These are phyloP conservation scores for Dendrolimus punctatus DNA, from an alignment of 1,140 invertebrate genomes.

Conservation along the genomic window DNA sequence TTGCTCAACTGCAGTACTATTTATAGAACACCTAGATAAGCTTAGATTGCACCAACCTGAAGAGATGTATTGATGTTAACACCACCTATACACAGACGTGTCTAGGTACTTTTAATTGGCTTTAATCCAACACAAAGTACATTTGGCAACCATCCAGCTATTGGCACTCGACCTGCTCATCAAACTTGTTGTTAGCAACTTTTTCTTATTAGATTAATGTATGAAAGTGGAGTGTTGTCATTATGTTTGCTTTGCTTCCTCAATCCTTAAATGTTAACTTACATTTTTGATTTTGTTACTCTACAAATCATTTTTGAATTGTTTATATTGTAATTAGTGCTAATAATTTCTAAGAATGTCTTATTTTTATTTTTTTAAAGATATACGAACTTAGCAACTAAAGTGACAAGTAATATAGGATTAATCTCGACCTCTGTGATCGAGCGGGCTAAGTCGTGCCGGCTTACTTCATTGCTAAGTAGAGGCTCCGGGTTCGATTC, in stretches of 20 bases:
- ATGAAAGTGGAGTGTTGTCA: conserved; percentile 22
- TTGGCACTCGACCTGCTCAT: conserved; percentile 58
- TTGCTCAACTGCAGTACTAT: conserved; percentile 35
- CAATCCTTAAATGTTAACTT: neutral
- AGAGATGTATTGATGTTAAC: conserved; percentile 50
- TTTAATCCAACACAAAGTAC: conserved; percentile 68
- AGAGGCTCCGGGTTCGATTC: too few species aligned
- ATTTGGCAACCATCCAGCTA: conserved; percentile 54
- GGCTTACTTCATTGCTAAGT: too few species aligned
- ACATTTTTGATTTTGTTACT: too few species aligned
- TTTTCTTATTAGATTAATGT: conserved; percentile 55
- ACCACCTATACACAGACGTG: conserved; percentile 22
- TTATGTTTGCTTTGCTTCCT: conserved; percentile 18
- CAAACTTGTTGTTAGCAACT: conserved; percentile 61
- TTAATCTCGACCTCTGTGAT: too few species aligned
- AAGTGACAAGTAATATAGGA: too few species aligned
- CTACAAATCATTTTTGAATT: too few species aligned
- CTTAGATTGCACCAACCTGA: conserved; percentile 36
- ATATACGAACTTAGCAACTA: too few species aligned
- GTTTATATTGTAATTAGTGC: too few species aligned
- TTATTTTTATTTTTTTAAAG: too few species aligned
- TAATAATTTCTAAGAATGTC: too few species aligned
- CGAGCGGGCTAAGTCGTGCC: too few species aligned
- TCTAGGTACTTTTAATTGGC: conserved; percentile 64
- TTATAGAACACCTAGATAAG: conserved; percentile 42